These are phyloP conservation scores for Dendrocincla fuliginosa DNA, from an alignment of 2,797 vertebrate genomes.

Conservation along the genomic window DNA sequence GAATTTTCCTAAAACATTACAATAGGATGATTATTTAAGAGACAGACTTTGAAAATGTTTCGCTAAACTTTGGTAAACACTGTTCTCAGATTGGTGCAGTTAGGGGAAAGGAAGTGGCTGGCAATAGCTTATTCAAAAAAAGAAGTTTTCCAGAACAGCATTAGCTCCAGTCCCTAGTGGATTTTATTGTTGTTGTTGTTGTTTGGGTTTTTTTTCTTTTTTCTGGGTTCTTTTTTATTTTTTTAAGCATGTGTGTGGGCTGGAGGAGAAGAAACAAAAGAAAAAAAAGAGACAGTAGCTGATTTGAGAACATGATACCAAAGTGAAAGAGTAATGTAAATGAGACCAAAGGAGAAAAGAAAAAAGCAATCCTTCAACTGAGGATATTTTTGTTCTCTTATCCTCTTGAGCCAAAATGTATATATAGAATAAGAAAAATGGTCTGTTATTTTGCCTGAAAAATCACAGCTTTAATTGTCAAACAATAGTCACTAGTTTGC, in stretches of 20 bases:
- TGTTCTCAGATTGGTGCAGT: background rate
- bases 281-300: background rate
- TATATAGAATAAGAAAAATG: background rate
- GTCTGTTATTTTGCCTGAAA: slow-evolving; percentile 4
- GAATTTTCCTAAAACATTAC: background rate
- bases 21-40: background rate
- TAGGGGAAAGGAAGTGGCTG: slow-evolving; percentile 24
- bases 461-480: slow-evolving; percentile 36
- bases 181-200: background rate
- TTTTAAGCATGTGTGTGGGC: background rate
- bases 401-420: background rate
- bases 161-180: background rate
- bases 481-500: slow-evolving; percentile 38
- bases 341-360: background rate
- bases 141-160: background rate
- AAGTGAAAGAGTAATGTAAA: background rate
- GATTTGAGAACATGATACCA: background rate
- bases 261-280: background rate
- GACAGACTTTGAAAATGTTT: background rate
- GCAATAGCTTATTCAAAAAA: background rate
- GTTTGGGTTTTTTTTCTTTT: background rate
- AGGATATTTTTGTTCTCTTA: slow-evolving; percentile 11
- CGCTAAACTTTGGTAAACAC: background rate
- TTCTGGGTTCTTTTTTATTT: background rate
- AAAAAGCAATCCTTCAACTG: background rate